These are phyloP conservation scores for Sebastes taczanowskii DNA, from an alignment of 2,797 vertebrate genomes.

Conservation along the genomic window DNA sequence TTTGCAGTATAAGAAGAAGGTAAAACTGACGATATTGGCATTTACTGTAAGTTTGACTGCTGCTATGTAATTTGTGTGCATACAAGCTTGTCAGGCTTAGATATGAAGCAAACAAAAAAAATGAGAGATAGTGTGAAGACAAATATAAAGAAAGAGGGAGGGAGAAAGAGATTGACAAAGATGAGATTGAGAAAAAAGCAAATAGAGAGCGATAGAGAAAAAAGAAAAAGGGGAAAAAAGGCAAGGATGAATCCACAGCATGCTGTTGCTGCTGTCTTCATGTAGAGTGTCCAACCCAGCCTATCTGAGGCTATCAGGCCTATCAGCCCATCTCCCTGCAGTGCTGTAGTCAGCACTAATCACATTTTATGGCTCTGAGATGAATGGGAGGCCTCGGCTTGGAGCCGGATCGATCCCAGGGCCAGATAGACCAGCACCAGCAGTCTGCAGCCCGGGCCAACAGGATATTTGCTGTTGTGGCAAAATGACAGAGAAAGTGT, in stretches of 20 bases:
- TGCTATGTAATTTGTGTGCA: slow-evolving; percentile 37
- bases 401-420: slow-evolving; percentile 89
- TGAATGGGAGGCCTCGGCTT: slow-evolving; percentile 91
- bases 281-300: slow-evolving; percentile 80
- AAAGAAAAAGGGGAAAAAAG: neutral
- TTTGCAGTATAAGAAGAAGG: slow-evolving; percentile 29
- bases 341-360: slow-evolving; percentile 93
- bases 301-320: slow-evolving; percentile 77
- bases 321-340: slow-evolving; percentile 88
- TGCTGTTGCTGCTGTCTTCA: slow-evolving; percentile 81
- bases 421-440: slow-evolving; percentile 86
- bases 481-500: slow-evolving; percentile 78
- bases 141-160: slow-evolving; percentile 65
- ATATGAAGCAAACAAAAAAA: slow-evolving; percentile 34
- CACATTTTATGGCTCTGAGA: slow-evolving; percentile 92
- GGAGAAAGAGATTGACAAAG: slow-evolving; percentile 36
- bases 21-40: slow-evolving; percentile 41
- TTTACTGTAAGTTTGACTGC: slow-evolving; percentile 25
- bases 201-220: slow-evolving; percentile 57
- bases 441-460: slow-evolving; percentile 82
- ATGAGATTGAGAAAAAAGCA: slow-evolving; percentile 34
- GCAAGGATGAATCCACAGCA: slow-evolving; percentile 68
- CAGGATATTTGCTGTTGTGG: slow-evolving; percentile 98
- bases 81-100: slow-evolving; percentile 20
- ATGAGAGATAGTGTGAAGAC: slow-evolving; percentile 28